phyloP scores from a whole-genome alignment of 2,888 invertebrate species.

The Clunio marinus region DNA sequence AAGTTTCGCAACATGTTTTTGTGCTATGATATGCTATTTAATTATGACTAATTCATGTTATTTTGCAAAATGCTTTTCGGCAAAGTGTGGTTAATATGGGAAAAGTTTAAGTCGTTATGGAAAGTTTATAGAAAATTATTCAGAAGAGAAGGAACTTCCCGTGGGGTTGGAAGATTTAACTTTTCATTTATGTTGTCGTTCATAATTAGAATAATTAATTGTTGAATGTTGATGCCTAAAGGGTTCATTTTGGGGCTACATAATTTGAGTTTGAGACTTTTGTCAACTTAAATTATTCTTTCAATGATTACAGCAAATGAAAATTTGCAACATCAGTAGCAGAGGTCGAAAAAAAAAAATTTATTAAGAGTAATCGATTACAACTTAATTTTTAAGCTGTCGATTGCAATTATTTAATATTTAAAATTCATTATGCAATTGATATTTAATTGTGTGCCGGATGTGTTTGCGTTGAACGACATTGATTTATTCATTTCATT shows the following conservation, averaged over 20 bases:
- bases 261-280: no score
- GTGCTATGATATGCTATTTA: conserved; percentile 46
- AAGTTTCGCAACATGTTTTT: conserved; percentile 49
- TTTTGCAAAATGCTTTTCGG: conserved; percentile 20
- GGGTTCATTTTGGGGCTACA: no score
- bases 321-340: no score
- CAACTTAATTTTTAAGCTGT: not conserved
- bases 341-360: no score
- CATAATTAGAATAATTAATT: no score
- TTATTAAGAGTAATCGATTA: not conserved
- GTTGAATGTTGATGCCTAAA: no score
- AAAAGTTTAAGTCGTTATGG: not conserved
- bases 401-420: not conserved
- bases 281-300: no score
- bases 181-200: no score
- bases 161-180: no score
- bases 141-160: no score
- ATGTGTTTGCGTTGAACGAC: not conserved
- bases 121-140: no score
- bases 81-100: not conserved
- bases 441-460: conserved; percentile 10
- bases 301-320: no score
- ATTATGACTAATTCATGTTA: conserved; percentile 26
- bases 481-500: conserved; percentile 34
- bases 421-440: not conserved